Evolutionary conservation across 1,140 invertebrate species (phyloP).

Genomic region (Hesperophylax magnus): DNA sequence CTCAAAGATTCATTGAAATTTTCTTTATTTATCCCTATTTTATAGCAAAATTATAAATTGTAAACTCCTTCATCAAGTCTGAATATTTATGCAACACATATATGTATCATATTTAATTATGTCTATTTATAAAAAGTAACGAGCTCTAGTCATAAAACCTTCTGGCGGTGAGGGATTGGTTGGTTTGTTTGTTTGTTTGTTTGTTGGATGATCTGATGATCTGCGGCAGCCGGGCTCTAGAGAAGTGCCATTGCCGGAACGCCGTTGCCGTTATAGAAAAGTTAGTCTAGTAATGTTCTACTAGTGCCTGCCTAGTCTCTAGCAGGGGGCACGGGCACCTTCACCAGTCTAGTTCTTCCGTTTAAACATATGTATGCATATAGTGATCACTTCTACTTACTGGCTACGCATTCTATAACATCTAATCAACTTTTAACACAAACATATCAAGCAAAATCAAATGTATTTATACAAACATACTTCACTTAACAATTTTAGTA

Average conservation of each 20-base stretch:
- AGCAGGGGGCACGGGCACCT: too few species aligned
- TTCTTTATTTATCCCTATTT: conserved; percentile 31
- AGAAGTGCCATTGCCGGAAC: too few species aligned
- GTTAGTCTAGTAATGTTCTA: too few species aligned
- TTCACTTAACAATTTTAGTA: conserved; percentile 18
- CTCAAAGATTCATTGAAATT: conserved; percentile 25
- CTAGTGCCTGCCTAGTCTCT: too few species aligned
- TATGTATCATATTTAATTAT: conserved; percentile 19
- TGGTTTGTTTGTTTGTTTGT: too few species aligned
- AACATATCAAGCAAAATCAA: conserved; percentile 48
- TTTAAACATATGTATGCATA: conserved; percentile 49
- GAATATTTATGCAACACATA: conserved; percentile 32
- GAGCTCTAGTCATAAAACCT: conserved; percentile 1
- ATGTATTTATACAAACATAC: conserved; percentile 41
- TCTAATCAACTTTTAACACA: conserved; percentile 52
- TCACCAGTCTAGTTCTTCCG: too few species aligned
- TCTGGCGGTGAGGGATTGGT: background rate
- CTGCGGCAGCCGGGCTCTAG: too few species aligned
- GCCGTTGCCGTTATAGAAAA: too few species aligned
- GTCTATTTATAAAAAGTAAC: conserved; percentile 30
- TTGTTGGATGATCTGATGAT: too few species aligned
- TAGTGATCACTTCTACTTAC: conserved; percentile 53
- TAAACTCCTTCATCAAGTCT: background rate
- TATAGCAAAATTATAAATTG: conserved; percentile 33
- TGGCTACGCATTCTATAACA: conserved; percentile 49